These are phyloP conservation scores for Peromyscus californicus DNA, from an alignment of 2,113 vertebrate genomes.

Conservation along the genomic window DNA sequence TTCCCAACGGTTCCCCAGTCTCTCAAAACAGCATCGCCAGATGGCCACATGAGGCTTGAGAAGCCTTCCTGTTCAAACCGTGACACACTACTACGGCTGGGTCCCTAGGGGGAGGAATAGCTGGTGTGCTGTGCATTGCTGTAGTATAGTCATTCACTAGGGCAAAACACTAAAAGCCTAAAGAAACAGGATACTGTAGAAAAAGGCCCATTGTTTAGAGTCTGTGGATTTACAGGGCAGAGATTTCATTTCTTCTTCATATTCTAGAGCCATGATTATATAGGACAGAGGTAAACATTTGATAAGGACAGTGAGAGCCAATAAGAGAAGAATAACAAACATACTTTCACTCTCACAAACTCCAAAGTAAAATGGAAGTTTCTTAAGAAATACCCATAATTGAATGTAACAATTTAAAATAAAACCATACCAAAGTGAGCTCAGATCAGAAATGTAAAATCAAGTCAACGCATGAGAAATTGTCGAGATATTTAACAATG, in stretches of 20 bases:
- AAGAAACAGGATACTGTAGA: not conserved
- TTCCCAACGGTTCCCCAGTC: not conserved
- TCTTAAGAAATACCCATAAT: not conserved
- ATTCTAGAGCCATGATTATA: not conserved
- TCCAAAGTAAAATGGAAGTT: not conserved
- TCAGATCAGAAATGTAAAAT: not conserved
- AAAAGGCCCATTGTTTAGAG: not conserved
- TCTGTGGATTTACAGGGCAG: too few relatives aligned
- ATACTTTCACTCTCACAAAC: not conserved
- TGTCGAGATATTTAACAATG: not conserved
- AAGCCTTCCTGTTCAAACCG: not conserved
- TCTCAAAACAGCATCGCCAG: not conserved
- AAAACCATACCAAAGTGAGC: not conserved
- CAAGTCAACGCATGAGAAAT: not conserved
- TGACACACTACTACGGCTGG: not conserved
- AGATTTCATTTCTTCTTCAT: not conserved
- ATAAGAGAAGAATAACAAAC: not conserved
- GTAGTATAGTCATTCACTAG: not conserved
- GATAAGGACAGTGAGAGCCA: not conserved
- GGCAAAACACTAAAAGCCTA: not conserved
- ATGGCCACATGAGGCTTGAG: too few relatives aligned
- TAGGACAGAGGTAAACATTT: not conserved
- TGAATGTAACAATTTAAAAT: constrained; percentile 2
- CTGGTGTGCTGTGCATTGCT: not conserved
- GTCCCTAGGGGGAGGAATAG: not conserved